Conservation (phyloP, 1,140 invertebrate genomes). For the Drosophila malerkotliana region DNA sequence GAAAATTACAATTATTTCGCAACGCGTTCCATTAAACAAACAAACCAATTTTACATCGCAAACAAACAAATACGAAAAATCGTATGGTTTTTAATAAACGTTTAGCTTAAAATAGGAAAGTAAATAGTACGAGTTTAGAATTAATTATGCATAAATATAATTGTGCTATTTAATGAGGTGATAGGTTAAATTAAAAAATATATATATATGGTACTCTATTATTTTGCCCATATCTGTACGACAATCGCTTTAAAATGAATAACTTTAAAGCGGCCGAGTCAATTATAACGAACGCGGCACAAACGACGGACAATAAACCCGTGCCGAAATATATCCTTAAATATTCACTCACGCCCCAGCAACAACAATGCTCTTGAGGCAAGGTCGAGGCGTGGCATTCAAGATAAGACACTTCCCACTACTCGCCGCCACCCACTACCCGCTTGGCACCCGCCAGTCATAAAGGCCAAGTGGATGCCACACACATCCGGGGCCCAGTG, state of each 20-base stretch:
- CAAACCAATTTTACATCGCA: constrained; percentile 6
- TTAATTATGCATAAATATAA: background rate
- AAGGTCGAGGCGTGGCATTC: constrained; percentile 42
- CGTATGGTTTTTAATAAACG: background rate
- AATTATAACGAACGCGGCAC: constrained; percentile 19
- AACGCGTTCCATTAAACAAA: constrained; percentile 21
- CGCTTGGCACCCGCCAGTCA: constrained; percentile 9
- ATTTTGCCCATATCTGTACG: background rate
- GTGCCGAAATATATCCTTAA: constrained; percentile 1
- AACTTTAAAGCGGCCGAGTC: constrained; percentile 4
- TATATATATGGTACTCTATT: background rate
- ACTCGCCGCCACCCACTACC: constrained; percentile 2
- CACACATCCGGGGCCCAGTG: constrained; percentile 32
- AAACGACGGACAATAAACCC: constrained; percentile 5
- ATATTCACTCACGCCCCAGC: constrained; percentile 10
- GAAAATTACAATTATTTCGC: constrained; percentile 30
- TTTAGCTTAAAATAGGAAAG: background rate
- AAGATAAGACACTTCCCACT: constrained; percentile 54
- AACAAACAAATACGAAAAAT: background rate
- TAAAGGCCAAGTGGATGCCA: constrained; percentile 71
- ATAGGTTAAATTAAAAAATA: too few species aligned
- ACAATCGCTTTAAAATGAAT: constrained; percentile 1
- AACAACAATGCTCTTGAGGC: constrained; percentile 44
- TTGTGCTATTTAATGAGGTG: too few species aligned
- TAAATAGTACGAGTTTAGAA: background rate